Evolutionary conservation across 2,113 vertebrate genomes (phyloP).

Genomic region (Gallinago media): DNA sequence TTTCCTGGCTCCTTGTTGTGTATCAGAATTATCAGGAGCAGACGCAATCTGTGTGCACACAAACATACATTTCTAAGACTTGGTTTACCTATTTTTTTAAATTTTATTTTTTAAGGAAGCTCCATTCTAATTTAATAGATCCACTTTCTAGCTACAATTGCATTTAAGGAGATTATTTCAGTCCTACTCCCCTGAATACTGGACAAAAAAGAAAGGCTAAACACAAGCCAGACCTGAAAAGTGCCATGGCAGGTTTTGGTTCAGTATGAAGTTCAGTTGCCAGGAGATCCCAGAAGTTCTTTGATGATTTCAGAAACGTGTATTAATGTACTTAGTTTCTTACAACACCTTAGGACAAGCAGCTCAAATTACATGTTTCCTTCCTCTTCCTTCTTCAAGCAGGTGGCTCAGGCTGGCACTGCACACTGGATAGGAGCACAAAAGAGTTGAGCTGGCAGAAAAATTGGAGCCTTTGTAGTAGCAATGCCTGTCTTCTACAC

Average conservation of each 20-base stretch:
- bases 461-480: neutral
- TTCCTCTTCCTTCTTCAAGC: neutral
- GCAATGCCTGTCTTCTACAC: neutral
- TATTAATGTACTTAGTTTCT: neutral
- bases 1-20: neutral
- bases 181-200: neutral
- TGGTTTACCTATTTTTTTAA: neutral
- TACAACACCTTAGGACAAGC: neutral
- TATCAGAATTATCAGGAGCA: neutral
- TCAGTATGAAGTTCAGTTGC: neutral
- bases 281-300: neutral
- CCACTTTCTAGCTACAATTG: neutral
- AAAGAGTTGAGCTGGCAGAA: neutral
- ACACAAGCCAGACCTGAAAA: neutral
- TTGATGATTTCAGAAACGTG: neutral
- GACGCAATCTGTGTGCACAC: no score
- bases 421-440: neutral
- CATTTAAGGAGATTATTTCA: neutral
- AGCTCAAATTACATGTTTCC: neutral
- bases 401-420: neutral
- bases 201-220: neutral
- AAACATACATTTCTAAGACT: neutral
- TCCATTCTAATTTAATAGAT: neutral
- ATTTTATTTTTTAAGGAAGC: neutral
- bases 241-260: neutral